Conservation (phyloP, 2,113 vertebrate genomes). For the Smithornis capensis region DNA sequence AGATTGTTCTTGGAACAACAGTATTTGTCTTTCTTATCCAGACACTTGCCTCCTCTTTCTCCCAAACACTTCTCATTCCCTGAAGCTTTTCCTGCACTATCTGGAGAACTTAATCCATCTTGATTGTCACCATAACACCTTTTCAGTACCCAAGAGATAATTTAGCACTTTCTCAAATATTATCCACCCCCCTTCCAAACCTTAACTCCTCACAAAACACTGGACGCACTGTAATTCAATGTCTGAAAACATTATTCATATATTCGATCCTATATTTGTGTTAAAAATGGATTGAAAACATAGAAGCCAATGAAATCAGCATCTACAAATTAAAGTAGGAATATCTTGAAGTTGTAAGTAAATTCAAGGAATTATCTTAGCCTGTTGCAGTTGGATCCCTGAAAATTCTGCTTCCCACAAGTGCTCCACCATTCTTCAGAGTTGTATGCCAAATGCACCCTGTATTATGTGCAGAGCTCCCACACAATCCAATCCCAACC, state of each 20-base stretch:
- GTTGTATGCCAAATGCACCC: neutral
- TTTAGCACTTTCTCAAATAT: neutral
- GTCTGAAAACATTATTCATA: neutral
- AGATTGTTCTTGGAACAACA: neutral
- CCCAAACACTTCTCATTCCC: neutral
- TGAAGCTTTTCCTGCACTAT: neutral
- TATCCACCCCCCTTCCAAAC: neutral
- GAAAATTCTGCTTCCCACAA: neutral
- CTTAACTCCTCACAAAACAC: neutral
- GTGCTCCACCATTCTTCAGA: neutral
- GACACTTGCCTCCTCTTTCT: neutral
- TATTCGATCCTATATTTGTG: neutral
- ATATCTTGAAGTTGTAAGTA: neutral
- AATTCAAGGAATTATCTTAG: neutral
- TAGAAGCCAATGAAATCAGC: neutral
- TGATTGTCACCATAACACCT: neutral
- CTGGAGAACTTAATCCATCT: neutral
- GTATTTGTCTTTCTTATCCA: neutral
- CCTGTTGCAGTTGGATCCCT: neutral
- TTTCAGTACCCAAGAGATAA: neutral
- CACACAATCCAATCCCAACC: neutral
- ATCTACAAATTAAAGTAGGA: neutral
- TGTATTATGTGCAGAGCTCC: neutral
- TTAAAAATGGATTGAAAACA: neutral
- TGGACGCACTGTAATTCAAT: rapidly evolving